phyloP scores from a whole-genome alignment of 2,113 vertebrate genomes.

The Triplophysa tibetana region DNA sequence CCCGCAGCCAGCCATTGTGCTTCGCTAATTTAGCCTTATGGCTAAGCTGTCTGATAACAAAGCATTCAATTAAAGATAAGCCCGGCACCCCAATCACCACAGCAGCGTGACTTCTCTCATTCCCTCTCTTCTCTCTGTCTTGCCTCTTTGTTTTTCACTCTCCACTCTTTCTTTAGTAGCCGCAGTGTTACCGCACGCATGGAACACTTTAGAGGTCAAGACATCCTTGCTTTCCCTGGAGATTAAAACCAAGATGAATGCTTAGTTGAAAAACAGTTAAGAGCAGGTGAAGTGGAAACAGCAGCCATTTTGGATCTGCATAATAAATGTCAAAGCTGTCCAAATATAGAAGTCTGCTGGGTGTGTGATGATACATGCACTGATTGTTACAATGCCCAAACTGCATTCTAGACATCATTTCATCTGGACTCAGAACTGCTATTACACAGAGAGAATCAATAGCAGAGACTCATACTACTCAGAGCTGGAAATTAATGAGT shows the following conservation, averaged over 20 bases:
- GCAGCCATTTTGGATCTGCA: conserved; percentile 66
- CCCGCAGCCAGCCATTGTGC: conserved; percentile 64
- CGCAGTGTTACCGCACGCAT: conserved; percentile 62
- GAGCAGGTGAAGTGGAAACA: conserved; percentile 65
- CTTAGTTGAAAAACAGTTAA: conserved; percentile 64
- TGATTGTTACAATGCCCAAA: not conserved
- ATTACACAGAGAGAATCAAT: not conserved
- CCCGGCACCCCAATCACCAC: conserved; percentile 35
- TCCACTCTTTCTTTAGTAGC: not conserved
- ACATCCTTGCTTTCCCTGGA: conserved; percentile 64
- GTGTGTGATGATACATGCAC: not conserved
- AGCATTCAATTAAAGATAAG: conserved; percentile 79
- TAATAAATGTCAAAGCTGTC: conserved; percentile 67
- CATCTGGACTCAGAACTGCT: not conserved
- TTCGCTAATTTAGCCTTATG: conserved; percentile 73
- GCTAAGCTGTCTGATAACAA: conserved; percentile 72
- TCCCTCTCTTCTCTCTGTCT: conserved; percentile 47
- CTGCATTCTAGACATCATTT: not conserved
- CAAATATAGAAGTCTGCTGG: conserved; percentile 57
- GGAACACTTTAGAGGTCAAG: conserved; percentile 73
- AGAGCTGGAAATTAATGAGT: not conserved
- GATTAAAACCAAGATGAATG: conserved; percentile 62
- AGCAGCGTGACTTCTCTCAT: not conserved
- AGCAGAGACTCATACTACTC: conserved; percentile 1
- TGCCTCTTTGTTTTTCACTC: conserved; percentile 33